These are phyloP conservation scores for Philhelius pedissequus DNA, from an alignment of 2,888 invertebrate genomes.

Conservation along the genomic window DNA sequence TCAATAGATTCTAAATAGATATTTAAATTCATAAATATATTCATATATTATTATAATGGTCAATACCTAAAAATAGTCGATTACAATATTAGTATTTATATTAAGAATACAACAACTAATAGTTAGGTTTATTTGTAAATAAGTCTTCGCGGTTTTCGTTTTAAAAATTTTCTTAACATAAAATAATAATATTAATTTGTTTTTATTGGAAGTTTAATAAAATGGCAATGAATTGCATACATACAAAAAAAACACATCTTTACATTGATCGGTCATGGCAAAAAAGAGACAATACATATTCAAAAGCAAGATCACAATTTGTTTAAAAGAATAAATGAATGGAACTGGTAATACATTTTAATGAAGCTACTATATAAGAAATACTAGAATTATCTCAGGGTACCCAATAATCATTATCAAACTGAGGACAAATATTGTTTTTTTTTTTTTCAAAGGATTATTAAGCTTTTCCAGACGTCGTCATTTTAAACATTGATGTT, in stretches of 20 bases:
- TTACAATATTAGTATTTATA: conserved; percentile 45
- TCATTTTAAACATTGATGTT: neutral
- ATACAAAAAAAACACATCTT: neutral
- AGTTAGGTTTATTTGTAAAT: conserved; percentile 49
- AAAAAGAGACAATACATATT: neutral
- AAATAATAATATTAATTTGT: neutral
- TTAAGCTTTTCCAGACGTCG: no score
- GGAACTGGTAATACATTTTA: conserved; percentile 8
- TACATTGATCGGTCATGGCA: neutral
- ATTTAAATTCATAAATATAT: conserved; percentile 44
- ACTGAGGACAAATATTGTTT: neutral
- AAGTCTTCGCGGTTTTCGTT: conserved; percentile 46
- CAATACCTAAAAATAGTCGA: conserved; percentile 46
- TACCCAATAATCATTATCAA: neutral
- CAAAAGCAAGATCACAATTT: conserved; percentile 43
- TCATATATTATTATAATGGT: conserved; percentile 20
- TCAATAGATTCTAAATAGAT: conserved; percentile 45
- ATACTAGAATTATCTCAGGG: neutral
- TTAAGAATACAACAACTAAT: conserved; percentile 48
- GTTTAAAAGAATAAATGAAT: conserved; percentile 23
- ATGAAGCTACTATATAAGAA: neutral
- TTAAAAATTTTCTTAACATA: neutral
- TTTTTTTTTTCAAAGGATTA: neutral
- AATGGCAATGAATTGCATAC: conserved; percentile 43
- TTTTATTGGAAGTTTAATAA: conserved; percentile 23